Base-by-base conservation (phyloP, 1,140 invertebrate genomes). In the Nautilus pompilius region DNA sequence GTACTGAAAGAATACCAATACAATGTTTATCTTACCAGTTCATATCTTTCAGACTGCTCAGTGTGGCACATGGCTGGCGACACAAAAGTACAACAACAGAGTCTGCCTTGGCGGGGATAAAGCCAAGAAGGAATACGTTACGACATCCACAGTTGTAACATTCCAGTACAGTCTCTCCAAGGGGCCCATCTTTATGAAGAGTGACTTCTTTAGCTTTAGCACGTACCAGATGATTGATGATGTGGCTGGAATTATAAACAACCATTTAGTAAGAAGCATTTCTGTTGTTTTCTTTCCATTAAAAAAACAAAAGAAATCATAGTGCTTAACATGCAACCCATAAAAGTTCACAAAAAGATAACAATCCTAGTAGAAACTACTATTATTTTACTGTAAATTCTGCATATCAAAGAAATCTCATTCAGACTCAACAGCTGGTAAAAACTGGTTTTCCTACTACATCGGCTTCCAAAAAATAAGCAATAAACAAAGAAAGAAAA, bases 181-280 rank as follows among this genome's bases (percentile, higher is more conserved):
- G 85, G 20, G 96, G 95, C 0, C 96, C 96, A 85, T 99, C 96
- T 78, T 91, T 91, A 77, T 99, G 98, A 5, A 99, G 86, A 2
- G 95, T 97, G 0, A 99, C 95, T 87, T 99, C 97, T 84, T 99
- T 99, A 76, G 99, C 96, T 79, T 98, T 98, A 22, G 96, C 95
- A 71, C 97, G 85, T 20, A 99, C 97, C 72, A 99, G 84, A 85
- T 99, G 98, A 82, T 98, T 98, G 65, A 99, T 93, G 66, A 99
- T 98, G 75, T 99, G 98, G 55, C 96, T 98, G 2, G n/a, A 75
- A 69, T 51, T 29, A 61, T n/a, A n/a, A n/a, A n/a, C n/a, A n/a
- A n/a, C n/a, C n/a, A n/a, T n/a, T n/a, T n/a, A n/a, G n/a, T n/a
- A n/a, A n/a, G n/a, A n/a, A n/a, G n/a, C n/a, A n/a, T n/a, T n/a